phyloP scores from a whole-genome alignment of 2,888 invertebrate species.

The Monopis laevigella region DNA sequence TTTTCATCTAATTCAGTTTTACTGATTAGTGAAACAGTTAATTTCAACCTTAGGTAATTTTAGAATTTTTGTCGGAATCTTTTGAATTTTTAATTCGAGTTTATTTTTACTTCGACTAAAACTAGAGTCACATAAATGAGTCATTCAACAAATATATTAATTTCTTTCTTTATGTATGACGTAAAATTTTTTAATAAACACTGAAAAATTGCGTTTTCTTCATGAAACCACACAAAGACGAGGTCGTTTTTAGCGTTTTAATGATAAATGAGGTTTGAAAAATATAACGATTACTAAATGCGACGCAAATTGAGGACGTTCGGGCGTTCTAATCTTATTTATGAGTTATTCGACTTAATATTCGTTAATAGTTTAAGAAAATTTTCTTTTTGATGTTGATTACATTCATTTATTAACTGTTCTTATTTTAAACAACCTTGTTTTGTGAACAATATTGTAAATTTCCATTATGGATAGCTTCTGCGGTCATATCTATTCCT shows the following conservation, averaged over 20 bases:
- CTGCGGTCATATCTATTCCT: too few species aligned
- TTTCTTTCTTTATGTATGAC: too few species aligned
- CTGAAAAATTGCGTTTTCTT: slow-evolving; percentile 1
- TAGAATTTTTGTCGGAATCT: too few species aligned
- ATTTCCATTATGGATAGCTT: too few species aligned
- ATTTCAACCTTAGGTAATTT: too few species aligned
- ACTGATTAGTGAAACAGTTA: too few species aligned
- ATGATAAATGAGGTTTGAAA: slow-evolving; percentile 52
- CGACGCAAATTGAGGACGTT: slow-evolving; percentile 54
- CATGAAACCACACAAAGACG: slow-evolving; percentile 17
- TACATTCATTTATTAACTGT: slow-evolving; percentile 43
- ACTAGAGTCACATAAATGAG: too few species aligned
- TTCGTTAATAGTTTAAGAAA: slow-evolving; percentile 46
- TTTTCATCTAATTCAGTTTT: too few species aligned
- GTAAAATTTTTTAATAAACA: slow-evolving; percentile 17
- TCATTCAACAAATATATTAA: too few species aligned
- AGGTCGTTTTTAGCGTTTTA: slow-evolving; percentile 43
- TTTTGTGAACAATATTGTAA: too few species aligned
- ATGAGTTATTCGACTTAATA: slow-evolving; percentile 50
- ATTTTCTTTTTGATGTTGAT: slow-evolving; percentile 51
- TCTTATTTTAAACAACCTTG: slow-evolving; percentile 27
- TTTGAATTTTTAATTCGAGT: too few species aligned
- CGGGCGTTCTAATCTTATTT: slow-evolving; percentile 43
- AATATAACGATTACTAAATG: slow-evolving; percentile 46
- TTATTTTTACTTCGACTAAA: too few species aligned